Evolutionary conservation across 2,113 vertebrate genomes (phyloP).

Genomic region (Eurystomus gularis): DNA sequence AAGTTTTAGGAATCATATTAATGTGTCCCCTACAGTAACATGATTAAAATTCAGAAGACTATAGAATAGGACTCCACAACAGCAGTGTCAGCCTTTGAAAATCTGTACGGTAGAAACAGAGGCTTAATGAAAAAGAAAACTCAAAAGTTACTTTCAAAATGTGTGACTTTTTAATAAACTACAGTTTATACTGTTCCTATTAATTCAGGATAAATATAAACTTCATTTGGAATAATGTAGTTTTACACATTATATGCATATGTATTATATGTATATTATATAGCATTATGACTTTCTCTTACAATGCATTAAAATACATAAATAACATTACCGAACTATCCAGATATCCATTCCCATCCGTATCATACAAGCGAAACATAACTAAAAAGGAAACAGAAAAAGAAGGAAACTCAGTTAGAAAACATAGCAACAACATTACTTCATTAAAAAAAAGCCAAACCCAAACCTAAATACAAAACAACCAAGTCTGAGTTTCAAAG

Average conservation of each 20-base stretch:
- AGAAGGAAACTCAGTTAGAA: constrained; percentile 4
- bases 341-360: constrained; percentile 83
- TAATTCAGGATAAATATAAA: neutral
- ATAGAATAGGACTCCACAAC: neutral
- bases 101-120: neutral
- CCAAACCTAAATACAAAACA: neutral
- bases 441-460: neutral
- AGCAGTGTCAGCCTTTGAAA: neutral
- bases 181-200: neutral
- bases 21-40: neutral
- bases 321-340: constrained; percentile 81
- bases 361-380: constrained; percentile 88
- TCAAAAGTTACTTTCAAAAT: neutral
- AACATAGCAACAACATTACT: neutral
- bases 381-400: constrained; percentile 68
- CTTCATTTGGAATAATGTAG: neutral
- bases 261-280: too few relatives aligned
- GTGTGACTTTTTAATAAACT: neutral
- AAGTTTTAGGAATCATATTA: neutral
- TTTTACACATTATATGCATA: too few relatives aligned
- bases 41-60: neutral
- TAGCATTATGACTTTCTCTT: neutral
- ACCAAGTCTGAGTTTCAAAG: neutral
- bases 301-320: neutral
- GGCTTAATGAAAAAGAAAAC: neutral